Evolutionary conservation across 2,113 vertebrate genomes (phyloP).

Genomic region (Podarcis cretensis): DNA sequence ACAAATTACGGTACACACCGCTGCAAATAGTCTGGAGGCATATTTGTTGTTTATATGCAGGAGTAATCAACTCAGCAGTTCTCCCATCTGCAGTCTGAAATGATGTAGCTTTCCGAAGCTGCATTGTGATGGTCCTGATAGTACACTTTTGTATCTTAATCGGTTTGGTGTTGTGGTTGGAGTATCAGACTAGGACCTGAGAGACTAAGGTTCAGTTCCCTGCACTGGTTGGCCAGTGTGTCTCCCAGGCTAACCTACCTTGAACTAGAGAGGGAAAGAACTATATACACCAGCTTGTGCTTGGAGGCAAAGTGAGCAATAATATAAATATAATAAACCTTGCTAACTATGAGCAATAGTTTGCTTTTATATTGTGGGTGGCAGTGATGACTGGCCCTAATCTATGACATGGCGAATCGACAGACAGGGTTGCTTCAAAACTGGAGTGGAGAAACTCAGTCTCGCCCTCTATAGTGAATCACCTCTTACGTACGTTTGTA

Average conservation of each 20-base stretch:
- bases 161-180: not conserved
- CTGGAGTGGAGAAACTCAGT: not conserved
- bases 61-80: not conserved
- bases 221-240: no score
- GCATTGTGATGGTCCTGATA: not conserved
- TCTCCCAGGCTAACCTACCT: no score
- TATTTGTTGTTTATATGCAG: constrained; percentile 7
- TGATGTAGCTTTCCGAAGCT: not conserved
- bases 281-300: not conserved
- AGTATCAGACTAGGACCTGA: no score
- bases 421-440: not conserved
- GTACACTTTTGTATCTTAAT: not conserved
- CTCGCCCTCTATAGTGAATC: not conserved
- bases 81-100: not conserved
- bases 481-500: constrained; percentile 13
- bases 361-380: not conserved
- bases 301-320: not conserved
- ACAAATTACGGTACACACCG: constrained; percentile 1
- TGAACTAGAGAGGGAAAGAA: no score
- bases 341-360: not conserved
- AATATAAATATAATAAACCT: not conserved
- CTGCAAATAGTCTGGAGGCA: constrained; percentile 1
- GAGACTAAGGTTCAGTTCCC: no score
- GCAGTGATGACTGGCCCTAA: not conserved
- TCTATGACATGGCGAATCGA: not conserved